Evolutionary conservation across 2,888 invertebrate genomes (phyloP).

Genomic region (Lypha dubia): DNA sequence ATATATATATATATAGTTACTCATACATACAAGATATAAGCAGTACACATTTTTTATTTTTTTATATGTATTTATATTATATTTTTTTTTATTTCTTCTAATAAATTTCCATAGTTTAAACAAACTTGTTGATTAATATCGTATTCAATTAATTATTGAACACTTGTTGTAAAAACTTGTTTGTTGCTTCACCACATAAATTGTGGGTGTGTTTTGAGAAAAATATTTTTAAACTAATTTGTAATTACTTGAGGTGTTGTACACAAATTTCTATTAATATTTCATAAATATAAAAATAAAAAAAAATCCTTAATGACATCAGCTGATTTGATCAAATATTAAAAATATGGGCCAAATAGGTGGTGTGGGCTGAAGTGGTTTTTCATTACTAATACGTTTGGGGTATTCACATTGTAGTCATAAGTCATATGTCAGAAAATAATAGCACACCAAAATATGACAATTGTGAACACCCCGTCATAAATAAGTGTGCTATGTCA

Average conservation of each 20-base stretch:
- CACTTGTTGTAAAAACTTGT: constrained; percentile 33
- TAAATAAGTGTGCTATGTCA: too few relatives aligned
- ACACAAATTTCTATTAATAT: not conserved
- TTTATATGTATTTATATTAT: too few relatives aligned
- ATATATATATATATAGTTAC: too few relatives aligned
- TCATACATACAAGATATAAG: not conserved
- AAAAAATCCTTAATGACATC: not conserved
- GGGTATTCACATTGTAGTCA: too few relatives aligned
- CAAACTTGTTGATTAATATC: constrained; percentile 39
- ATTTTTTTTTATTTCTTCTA: not conserved
- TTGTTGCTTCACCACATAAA: not conserved
- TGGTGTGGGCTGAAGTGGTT: too few relatives aligned
- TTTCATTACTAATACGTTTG: too few relatives aligned
- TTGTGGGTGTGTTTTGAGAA: constrained; percentile 47
- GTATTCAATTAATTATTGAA: not conserved
- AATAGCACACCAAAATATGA: too few relatives aligned
- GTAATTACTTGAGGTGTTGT: not conserved
- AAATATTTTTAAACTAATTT: constrained; percentile 24
- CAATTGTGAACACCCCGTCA: too few relatives aligned
- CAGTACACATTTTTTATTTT: not conserved
- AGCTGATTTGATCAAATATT: not conserved
- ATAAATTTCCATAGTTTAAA: constrained; percentile 22
- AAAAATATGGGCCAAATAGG: not conserved
- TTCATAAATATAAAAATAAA: not conserved
- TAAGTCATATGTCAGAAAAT: too few relatives aligned